Base-by-base conservation (phyloP, 64 coral and sea anemone species). In the Platygyra sinensis region DNA sequence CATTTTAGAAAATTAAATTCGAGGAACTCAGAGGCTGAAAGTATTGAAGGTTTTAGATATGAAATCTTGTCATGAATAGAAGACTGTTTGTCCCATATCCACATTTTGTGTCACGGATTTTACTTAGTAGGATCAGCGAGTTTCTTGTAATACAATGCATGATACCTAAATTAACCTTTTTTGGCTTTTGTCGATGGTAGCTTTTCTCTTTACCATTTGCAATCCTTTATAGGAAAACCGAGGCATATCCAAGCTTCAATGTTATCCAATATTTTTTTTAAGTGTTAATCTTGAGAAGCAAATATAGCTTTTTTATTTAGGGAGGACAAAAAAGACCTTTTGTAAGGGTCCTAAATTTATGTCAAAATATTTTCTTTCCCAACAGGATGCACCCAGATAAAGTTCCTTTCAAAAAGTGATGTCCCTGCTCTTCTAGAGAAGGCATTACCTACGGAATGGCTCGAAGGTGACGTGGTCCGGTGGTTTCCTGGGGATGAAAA, bases 381-480 rank as follows among this genome's bases (percentile, higher is more conserved):
- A n/a, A 42, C 74, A 89, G 87, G 75, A 18, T n/a, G 65, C 60
- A 79, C 87, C 18, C 87, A 89, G 74, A 11, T 89, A 57, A 19
- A 33, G 54, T 15, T n/a, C 20, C 77, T 89, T 32, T 9, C 46
- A 4, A 72, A 65, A 29, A 36, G 50, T 1, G 75, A 54, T 69
- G 57, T 89, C 2, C 62, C 50, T 19, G 17, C 18, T 24, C 75
- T 78, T 18, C 75, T 89, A 16, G 16, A 24, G 5, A 24, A 91
- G 54, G 32, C 89, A 63, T 32, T 72, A 60, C 51, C 94, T 52
- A 30, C 89, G 62, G 36, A 83, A 57, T 95, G 55, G 89, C 65
- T 29, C 30, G n/a, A 61, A 50, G n/a, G 62, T 33, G 78, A 50
- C 14, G 30, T 79, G 61, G 79, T 63, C 72, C 61, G 51, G 0